Evolutionary conservation across 2,113 vertebrate species (phyloP).

Genomic region (Boulengerochromis microlepis): DNA sequence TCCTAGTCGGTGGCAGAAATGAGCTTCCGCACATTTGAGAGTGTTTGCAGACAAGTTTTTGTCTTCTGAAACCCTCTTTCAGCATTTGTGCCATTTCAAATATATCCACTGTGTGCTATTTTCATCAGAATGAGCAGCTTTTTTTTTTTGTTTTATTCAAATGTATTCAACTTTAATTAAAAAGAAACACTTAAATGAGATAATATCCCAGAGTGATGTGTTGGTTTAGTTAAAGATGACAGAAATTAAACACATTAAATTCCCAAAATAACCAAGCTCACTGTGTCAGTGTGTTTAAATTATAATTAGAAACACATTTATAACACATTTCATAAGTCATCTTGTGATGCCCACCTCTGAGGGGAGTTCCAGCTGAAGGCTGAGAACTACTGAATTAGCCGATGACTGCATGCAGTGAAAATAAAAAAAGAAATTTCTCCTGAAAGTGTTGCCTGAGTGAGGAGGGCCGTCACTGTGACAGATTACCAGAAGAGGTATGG

Average conservation of each 20-base stretch:
- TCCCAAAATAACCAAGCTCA: not conserved
- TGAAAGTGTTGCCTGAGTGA: not conserved
- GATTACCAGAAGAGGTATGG: slow-evolving; percentile 28
- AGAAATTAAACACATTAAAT: not conserved
- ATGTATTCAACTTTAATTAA: not conserved
- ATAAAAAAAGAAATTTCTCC: not conserved
- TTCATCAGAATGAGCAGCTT: not conserved
- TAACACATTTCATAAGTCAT: not conserved
- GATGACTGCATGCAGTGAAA: not conserved
- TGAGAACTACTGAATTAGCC: slow-evolving; percentile 1
- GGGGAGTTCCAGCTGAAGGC: not conserved
- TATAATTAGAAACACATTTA: not conserved
- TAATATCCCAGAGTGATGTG: not conserved
- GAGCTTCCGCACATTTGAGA: not conserved
- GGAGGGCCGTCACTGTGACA: not conserved
- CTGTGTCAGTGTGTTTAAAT: not conserved
- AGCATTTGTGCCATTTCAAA: not conserved
- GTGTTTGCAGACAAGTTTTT: not conserved
- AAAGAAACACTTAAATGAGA: not conserved
- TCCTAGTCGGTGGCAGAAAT: not conserved
- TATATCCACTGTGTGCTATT: not conserved
- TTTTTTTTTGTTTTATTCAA: not conserved
- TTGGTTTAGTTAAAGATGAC: not conserved
- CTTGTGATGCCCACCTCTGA: not conserved
- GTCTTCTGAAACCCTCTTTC: not conserved